Percentiles rank a stretch among this genome's conserved stretches.
Evolutionary conservation across 2,797 vertebrate genomes (phyloP).

Genomic region (Spinus olivaceus): DNA sequence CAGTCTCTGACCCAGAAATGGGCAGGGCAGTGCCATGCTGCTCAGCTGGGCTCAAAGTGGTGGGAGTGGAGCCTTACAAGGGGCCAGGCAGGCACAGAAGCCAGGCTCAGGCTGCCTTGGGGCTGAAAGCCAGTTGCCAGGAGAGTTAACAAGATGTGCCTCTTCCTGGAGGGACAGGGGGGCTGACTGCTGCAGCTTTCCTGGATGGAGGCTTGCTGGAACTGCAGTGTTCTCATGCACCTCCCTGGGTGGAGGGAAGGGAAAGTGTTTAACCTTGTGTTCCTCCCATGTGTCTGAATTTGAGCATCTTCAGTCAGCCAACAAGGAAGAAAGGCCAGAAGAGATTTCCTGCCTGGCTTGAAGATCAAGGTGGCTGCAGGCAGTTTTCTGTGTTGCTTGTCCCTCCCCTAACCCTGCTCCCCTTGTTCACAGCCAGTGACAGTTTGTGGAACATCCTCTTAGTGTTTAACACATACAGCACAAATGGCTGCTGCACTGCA

Average conservation of each 20-base stretch:
- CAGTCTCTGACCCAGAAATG: background rate
- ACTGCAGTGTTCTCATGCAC: background rate
- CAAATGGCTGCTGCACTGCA: background rate
- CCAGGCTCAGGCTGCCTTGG: accelerated
- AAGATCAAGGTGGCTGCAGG: background rate
- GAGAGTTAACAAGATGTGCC: background rate
- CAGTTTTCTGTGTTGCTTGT: background rate
- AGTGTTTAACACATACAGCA: background rate
- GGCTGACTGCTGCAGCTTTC: background rate
- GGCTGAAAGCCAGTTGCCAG: background rate
- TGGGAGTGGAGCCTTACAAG: background rate
- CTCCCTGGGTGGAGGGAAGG: background rate
- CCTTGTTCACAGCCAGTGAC: background rate
- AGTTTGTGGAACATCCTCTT: background rate
- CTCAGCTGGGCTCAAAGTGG: background rate
- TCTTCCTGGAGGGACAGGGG: background rate
- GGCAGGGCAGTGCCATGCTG: background rate
- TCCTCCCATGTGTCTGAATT: background rate
- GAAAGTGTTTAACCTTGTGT: background rate
- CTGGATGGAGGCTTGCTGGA: background rate
- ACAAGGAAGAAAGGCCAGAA: background rate
- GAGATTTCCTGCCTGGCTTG: background rate
- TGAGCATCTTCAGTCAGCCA: background rate
- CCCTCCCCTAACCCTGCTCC: background rate
- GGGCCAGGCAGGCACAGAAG: accelerated